These are phyloP conservation scores for Myoxocephalus aenaeus DNA, from an alignment of 2,797 vertebrate genomes.

Conservation along the genomic window DNA sequence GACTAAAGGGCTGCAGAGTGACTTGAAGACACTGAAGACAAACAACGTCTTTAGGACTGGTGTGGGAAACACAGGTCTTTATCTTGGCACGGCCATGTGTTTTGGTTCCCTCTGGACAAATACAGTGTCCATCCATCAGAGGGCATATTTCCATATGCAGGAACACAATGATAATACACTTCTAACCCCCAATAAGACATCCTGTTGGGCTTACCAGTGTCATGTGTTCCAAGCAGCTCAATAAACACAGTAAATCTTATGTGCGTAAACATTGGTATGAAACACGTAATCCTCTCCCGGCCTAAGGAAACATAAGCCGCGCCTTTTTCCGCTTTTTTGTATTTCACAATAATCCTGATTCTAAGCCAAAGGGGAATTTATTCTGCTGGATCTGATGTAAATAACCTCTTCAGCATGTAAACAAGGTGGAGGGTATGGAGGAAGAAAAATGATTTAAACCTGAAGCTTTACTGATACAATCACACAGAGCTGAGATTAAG, in stretches of 20 bases:
- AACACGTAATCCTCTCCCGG: constrained; percentile 41
- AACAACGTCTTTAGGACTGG: constrained; percentile 21
- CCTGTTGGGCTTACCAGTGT: constrained; percentile 9
- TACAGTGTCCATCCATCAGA: neutral
- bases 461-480: neutral
- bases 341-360: constrained; percentile 45
- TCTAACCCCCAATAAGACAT: neutral
- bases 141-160: neutral
- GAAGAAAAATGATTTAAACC: neutral
- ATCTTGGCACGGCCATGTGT: neutral
- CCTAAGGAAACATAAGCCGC: constrained; percentile 43
- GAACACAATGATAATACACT: neutral
- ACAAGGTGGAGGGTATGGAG: neutral
- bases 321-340: constrained; percentile 28
- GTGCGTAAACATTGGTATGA: constrained; percentile 36
- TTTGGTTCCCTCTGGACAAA: neutral
- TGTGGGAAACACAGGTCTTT: neutral
- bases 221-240: constrained; percentile 26
- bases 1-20: neutral
- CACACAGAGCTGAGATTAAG: neutral
- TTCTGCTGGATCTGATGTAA: constrained; percentile 37
- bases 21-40: neutral
- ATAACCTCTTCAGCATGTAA: neutral
- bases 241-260: constrained; percentile 38
- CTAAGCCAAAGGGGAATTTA: constrained; percentile 18